These are phyloP conservation scores for Criorhina ranunculi DNA, from an alignment of 2,888 invertebrate species.

Conservation along the genomic window DNA sequence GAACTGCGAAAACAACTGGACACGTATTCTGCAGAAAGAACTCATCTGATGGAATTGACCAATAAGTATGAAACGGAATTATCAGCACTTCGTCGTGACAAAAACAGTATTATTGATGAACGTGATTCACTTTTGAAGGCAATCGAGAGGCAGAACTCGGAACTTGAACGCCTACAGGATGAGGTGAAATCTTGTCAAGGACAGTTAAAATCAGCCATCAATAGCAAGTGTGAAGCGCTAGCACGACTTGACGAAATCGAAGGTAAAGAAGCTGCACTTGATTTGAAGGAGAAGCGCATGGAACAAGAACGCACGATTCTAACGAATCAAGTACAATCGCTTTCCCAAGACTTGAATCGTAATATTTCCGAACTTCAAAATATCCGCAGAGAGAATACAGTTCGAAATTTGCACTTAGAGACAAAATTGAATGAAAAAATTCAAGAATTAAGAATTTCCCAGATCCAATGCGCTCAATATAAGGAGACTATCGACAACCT, in stretches of 20 bases:
- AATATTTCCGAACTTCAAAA: slow-evolving; percentile 92
- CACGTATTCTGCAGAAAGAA: slow-evolving; percentile 87
- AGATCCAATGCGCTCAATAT: slow-evolving; percentile 88
- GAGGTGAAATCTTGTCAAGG: slow-evolving; percentile 89
- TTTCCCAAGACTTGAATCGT: slow-evolving; percentile 92
- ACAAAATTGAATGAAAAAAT: slow-evolving; percentile 91
- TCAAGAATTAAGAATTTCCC: slow-evolving; percentile 91
- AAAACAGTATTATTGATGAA: slow-evolving; percentile 90
- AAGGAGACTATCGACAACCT: slow-evolving; percentile 90
- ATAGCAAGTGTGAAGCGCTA: slow-evolving; percentile 93
- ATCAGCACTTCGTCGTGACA: slow-evolving; percentile 88
- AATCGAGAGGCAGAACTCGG: slow-evolving; percentile 89
- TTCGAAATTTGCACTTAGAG: slow-evolving; percentile 88
- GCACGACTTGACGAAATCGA: slow-evolving; percentile 92
- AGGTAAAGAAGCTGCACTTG: slow-evolving; percentile 91
- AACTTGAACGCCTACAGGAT: slow-evolving; percentile 89
- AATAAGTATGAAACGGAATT: slow-evolving; percentile 88
- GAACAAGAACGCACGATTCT: slow-evolving; percentile 92
- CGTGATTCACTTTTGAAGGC: slow-evolving; percentile 90
- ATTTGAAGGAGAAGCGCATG: slow-evolving; percentile 92
- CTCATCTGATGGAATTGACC: slow-evolving; percentile 87
- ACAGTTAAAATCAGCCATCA: slow-evolving; percentile 90
- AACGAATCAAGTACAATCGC: slow-evolving; percentile 90
- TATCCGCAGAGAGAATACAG: slow-evolving; percentile 90
- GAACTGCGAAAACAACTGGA: slow-evolving; percentile 89